phyloP scores from a whole-genome alignment of 2,797 vertebrate genomes.

The Delichon dasypus region DNA sequence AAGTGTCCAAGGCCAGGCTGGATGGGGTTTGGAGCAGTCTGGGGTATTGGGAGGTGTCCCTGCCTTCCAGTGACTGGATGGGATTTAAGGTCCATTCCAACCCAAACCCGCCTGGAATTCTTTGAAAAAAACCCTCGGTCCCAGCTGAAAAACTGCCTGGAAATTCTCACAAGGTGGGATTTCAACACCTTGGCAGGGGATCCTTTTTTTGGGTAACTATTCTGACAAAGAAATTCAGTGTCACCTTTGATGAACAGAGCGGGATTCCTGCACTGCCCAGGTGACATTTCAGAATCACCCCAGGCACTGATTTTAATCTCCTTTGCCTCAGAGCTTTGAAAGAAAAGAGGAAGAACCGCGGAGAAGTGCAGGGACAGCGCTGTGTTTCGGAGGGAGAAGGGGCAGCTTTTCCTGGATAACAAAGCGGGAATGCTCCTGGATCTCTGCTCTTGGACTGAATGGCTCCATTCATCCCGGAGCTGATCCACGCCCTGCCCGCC shows the following conservation, averaged over 20 bases:
- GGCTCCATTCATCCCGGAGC: neutral
- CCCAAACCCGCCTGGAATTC: neutral
- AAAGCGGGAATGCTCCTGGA: neutral
- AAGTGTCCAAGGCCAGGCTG: rapidly evolving
- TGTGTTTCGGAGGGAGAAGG: neutral
- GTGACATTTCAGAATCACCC: neutral
- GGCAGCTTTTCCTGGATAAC: neutral
- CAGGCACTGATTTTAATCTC: neutral
- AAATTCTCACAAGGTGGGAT: neutral
- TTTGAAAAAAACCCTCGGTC: neutral
- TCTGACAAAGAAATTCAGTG: neutral
- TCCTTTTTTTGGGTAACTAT: neutral
- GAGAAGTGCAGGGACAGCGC: neutral
- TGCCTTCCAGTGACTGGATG: neutral
- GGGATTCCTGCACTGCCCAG: neutral
- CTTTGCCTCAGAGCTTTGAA: neutral
- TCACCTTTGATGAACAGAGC: neutral
- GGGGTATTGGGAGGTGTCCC: rapidly evolving
- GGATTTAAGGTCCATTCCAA: neutral
- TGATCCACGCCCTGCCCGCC: neutral
- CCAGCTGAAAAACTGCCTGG: neutral
- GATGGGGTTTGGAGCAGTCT: rapidly evolving
- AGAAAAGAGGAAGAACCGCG: neutral
- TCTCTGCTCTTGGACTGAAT: neutral
- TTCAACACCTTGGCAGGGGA: neutral